Base-by-base conservation (phyloP, 2,113 vertebrate genomes). In the Condylura cristata region DNA sequence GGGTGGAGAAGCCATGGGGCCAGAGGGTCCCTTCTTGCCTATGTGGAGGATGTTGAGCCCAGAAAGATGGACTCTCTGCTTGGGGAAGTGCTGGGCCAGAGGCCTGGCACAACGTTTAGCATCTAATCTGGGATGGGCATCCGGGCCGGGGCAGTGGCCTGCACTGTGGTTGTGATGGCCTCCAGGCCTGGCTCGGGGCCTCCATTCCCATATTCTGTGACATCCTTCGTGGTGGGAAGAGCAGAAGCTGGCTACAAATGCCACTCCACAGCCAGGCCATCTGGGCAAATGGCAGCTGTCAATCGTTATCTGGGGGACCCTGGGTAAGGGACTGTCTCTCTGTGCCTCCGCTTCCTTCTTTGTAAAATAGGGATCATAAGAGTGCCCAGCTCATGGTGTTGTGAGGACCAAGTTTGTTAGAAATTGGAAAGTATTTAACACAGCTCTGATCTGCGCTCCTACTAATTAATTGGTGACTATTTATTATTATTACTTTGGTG, bases 261-360 rank as follows among this genome's bases (percentile, higher is more conserved):
- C 12, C 24, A 17, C 20, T 32, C 6, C 0, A 4, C 0, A 0
- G 74, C 14, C 39, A 22, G n/a, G 14, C 65, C 9, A 26, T 74
- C 22, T 0, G 1, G 32, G 14, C 51, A 61, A 30, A 30, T 0
- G 7, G 51, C 13, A 10, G 41, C 41, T 24, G 58, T 41, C 51
- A 28, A 3, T 32, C 26, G 32, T 26, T 48, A 39, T 8, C 22
- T 13, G 5, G 75, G 65, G 32, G 48, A 53, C 20, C 39, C 14
- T 28, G 14, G n/a, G 41, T 14, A 22, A 46, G 22, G 53, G 13
- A 12, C 34, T 44, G 53, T 60, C 24, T 44, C 61, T 51, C 3
- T 2, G 39, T 22, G 20, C 53, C 53, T 56, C 20, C 20, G 18
- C 22, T 56, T 56, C 53, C 53, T 56, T 22, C 53, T 56, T 56